Conservation (phyloP, 2,888 invertebrate species). For the Lepetodrilus schrolli region DNA sequence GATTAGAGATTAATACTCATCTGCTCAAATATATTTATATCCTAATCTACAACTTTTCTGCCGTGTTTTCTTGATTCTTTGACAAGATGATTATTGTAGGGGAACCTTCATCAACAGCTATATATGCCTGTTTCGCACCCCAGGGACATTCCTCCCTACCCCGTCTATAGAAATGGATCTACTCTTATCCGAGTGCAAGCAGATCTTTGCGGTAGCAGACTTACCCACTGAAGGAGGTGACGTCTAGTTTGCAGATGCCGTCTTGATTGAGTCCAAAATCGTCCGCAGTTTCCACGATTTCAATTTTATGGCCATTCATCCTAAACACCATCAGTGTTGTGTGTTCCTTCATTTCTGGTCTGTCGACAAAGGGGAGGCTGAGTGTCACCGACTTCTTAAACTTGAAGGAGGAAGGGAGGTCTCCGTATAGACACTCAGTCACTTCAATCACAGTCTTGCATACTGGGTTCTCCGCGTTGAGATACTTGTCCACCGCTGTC, state of each 20-base stretch:
- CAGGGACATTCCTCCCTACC: too few species aligned
- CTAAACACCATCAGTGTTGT: background rate
- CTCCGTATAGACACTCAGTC: background rate
- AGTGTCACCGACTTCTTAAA: conserved; percentile 2
- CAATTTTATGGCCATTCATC: background rate
- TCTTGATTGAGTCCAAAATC: background rate
- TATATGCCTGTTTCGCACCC: too few species aligned
- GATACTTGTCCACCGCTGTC: background rate
- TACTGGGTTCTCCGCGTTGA: background rate
- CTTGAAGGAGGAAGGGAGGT: background rate
- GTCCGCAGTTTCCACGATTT: background rate
- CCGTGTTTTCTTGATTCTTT: too few species aligned
- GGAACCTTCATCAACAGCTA: too few species aligned
- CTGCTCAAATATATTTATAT: too few species aligned
- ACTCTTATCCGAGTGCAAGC: too few species aligned
- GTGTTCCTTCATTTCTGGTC: background rate
- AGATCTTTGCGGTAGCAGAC: too few species aligned
- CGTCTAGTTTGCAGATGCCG: background rate
- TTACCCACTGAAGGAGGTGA: background rate
- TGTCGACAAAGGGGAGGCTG: conserved; percentile 2
- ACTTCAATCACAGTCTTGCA: background rate
- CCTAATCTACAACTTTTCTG: too few species aligned
- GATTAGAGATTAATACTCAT: too few species aligned
- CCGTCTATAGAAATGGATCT: too few species aligned
- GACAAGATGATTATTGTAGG: too few species aligned